Base-by-base conservation (phyloP, 2,888 invertebrate genomes). In the Hydrotaea diabolus region DNA sequence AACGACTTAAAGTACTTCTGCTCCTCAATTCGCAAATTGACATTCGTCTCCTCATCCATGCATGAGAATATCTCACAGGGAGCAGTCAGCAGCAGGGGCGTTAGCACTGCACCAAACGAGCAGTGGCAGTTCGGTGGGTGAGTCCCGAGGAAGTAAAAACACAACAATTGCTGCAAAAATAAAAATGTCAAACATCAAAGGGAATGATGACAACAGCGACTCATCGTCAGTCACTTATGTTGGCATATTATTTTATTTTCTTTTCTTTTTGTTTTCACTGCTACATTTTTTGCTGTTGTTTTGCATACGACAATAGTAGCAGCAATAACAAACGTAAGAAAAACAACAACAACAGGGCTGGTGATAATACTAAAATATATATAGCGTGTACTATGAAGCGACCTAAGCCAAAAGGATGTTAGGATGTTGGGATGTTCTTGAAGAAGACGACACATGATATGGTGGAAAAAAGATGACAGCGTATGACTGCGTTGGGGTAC, bases 151-250 rank as follows among this genome's bases (percentile, higher is more conserved):
- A 81, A 81, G 46, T 82, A 59, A 43, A 19, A 72, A 59, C 23
- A 26, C 59, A 39, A 69, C 69, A 82, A 73, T 77, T 77, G 77
- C 59, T 49, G 19, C 13, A 74, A 69, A 55, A 74, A 77, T 77
- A 74, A 77, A 77, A 82, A 82, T 77, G 66, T 82, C 81, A 82
- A 82, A 82, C 79, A 82, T 82, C 79, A 82, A 82, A 82, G 82
- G 64, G 55, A 79, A 76, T 79, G 62, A 79, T 82, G 82, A 82
- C 75, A 82, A 78, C 74, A 72, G 55, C 39, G 71, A 72, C 74
- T 78, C 75, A 75, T 78, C 82, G 31, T 77, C 77, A 82, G 71
- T 75, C 74, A 78, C 55, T 75, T 74, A 74, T 17, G 43, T 39
- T 75, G 71, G 49, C 69, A 82, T 75, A 71, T 55, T 15, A 4